These are phyloP conservation scores for Glossophaga mutica DNA, from an alignment of 2,797 vertebrate species.

Conservation along the genomic window DNA sequence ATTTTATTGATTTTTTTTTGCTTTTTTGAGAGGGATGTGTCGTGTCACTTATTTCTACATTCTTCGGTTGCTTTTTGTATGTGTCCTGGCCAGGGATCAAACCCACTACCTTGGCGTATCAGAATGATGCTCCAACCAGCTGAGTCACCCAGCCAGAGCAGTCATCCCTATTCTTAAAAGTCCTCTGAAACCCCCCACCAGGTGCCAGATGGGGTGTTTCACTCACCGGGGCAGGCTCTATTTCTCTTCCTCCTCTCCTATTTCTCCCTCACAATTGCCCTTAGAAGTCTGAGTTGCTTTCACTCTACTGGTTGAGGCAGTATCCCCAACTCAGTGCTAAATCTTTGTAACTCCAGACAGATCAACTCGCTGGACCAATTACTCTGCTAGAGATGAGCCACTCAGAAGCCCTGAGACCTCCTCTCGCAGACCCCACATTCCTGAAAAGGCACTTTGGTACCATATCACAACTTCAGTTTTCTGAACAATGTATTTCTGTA, in stretches of 20 bases:
- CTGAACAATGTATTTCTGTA: background rate
- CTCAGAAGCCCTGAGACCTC: background rate
- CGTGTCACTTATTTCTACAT: no score
- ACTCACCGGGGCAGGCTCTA: accelerated
- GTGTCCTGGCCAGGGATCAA: no score
- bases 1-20: background rate
- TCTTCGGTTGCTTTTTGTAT: no score
- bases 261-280: background rate
- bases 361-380: background rate
- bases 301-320: background rate
- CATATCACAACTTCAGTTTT: background rate
- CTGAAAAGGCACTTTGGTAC: background rate
- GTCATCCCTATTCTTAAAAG: background rate
- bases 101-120: no score
- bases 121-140: background rate
- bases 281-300: background rate
- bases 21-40: background rate
- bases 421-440: background rate
- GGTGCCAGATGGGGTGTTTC: background rate
- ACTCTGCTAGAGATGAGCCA: background rate
- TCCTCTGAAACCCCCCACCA: background rate
- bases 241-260: background rate
- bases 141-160: no score
- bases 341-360: background rate
- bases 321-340: background rate